phyloP scores from a whole-genome alignment of 2,797 vertebrate species.

The Pangasius sanitwongsei region DNA sequence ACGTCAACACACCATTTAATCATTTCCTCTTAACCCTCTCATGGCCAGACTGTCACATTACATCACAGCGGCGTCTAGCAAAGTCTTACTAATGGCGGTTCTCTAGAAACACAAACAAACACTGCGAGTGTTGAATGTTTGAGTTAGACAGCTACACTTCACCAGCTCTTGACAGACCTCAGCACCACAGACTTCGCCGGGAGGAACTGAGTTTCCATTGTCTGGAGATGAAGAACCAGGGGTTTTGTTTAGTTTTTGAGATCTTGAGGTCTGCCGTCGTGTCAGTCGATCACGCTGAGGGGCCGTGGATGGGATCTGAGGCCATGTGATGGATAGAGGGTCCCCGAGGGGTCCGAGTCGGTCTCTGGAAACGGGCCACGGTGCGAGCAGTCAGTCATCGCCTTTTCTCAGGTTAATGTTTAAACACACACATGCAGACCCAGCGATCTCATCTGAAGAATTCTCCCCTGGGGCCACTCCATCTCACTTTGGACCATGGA shows the following conservation, averaged over 20 bases:
- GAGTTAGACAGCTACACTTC: neutral
- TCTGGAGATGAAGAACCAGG: constrained; percentile 36
- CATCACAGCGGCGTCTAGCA: neutral
- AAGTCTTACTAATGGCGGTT: neutral
- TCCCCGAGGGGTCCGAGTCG: constrained; percentile 58
- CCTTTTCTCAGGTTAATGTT: constrained; percentile 29
- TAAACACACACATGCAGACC: constrained; percentile 37
- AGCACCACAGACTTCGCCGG: neutral
- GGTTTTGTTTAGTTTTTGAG: constrained; percentile 42
- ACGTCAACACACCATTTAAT: neutral
- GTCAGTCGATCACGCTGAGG: constrained; percentile 59
- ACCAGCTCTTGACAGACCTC: neutral
- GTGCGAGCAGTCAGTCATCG: constrained; percentile 41
- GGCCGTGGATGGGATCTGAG: constrained; percentile 57
- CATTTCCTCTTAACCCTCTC: constrained; percentile 1
- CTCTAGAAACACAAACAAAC: constrained; percentile 15
- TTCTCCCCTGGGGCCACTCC: constrained; percentile 67
- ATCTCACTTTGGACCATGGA: constrained; percentile 74
- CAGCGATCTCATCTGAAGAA: constrained; percentile 58
- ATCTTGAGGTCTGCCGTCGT: constrained; percentile 18
- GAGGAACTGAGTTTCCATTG: neutral
- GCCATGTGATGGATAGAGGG: constrained; percentile 60
- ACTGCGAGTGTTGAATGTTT: neutral
- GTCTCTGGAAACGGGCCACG: constrained; percentile 63
- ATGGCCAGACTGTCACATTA: neutral